phyloP scores from a whole-genome alignment of 1,140 invertebrate genomes.

The Pseudomyrmex dendroicus region DNA sequence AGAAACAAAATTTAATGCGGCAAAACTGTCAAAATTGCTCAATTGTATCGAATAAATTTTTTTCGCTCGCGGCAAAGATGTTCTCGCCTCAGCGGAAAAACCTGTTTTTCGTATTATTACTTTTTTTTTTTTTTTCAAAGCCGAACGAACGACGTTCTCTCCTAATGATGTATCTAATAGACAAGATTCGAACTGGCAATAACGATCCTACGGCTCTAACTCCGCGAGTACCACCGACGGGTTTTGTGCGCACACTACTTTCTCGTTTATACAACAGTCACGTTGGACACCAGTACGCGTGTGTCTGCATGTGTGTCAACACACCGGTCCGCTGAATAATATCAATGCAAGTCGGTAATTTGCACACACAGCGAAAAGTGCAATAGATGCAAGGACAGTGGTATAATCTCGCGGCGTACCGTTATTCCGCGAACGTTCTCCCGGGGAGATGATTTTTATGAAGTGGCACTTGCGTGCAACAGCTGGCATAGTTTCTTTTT shows the following conservation, averaged over 20 bases:
- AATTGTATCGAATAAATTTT: too few relatives aligned
- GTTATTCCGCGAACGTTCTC: constrained; percentile 37
- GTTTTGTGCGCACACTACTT: constrained; percentile 63
- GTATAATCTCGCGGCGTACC: not conserved
- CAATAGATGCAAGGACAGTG: constrained; percentile 55
- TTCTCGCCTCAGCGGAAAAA: constrained; percentile 1
- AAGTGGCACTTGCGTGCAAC: not conserved
- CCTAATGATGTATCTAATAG: constrained; percentile 8
- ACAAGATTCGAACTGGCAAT: constrained; percentile 50
- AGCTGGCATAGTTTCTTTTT: not conserved
- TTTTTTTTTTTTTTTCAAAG: constrained; percentile 19
- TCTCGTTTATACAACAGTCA: constrained; percentile 76
- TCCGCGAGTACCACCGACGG: constrained; percentile 61
- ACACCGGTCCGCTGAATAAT: constrained; percentile 55
- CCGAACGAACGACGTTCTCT: constrained; percentile 54
- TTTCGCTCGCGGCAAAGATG: constrained; percentile 5
- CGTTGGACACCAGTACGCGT: constrained; percentile 56
- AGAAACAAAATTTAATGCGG: not conserved
- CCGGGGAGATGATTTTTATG: not conserved
- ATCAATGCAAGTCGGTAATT: constrained; percentile 49
- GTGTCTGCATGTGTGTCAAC: constrained; percentile 65
- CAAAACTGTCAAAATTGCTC: too few relatives aligned
- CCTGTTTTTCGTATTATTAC: constrained; percentile 41
- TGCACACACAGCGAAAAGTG: constrained; percentile 9
- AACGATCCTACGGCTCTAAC: constrained; percentile 49